Evolutionary conservation across 1,140 invertebrate species (phyloP), one percentile per base, ranked within the genome.

Genomic region (Ericerus pela): DNA sequence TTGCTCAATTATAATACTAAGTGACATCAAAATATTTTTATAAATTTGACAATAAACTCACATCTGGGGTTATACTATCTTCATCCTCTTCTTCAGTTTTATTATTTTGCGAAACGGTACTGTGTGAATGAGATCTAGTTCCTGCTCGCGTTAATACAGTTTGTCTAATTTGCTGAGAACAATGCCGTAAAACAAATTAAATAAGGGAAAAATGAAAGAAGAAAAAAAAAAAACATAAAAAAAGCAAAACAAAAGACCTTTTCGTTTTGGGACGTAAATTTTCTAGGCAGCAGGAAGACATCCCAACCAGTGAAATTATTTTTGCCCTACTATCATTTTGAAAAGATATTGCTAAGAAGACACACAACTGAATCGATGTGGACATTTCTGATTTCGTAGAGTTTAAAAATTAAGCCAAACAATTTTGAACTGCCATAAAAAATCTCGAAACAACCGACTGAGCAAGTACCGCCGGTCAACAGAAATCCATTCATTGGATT

Each of bases 141-240:
- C 79, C 78, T 11, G 79, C 82, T 51, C 85, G 72, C n/a, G 83
- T 87, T 51, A 89, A 67, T 0, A 93, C 87, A 2, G 88, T 90
- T 66, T 93, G 87, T 12, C 89, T 79, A 64, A 93, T 90, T 66
- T 93, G 89, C 72, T 93, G 79, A 2, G 66, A 66, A 38, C 60
- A 51, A 53, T 36, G 37, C n/a, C n/a, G n/a, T 16, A 53, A 55
- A 56, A 33, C 26, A 43, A 28, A 53, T 28, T 29, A 29, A 30
- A 26, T 12, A 51, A 24, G 11, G 27, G 22, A 24, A 18, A 22
- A 12, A 2, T 22, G 5, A 51, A 12, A 56, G n/a, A 28, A 43
- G 11, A 14, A 41, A 53, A 16, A 27, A 22, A 24, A 43, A 37
- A 11, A 27, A 16, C 11, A 58, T 37, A 53, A 11, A 22, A 20